Conservation (phyloP, 37 sponge, comb jelly and placozoan species). For the Axinella damicornis region DNA sequence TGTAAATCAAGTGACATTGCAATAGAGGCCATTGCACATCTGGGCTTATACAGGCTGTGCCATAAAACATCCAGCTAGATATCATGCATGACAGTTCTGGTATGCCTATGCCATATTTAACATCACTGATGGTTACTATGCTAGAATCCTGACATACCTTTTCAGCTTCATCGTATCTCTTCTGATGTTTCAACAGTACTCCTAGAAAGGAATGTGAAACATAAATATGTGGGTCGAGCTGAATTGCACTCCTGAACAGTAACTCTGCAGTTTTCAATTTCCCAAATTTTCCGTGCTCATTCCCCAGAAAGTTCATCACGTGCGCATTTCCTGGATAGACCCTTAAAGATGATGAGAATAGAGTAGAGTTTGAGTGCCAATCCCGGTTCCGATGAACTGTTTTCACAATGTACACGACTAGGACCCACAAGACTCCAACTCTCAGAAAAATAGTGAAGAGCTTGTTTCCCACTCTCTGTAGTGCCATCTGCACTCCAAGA, state of each 20-base stretch:
- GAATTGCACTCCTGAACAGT: slow-evolving; percentile 52
- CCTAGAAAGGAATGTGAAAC: slow-evolving; percentile 78
- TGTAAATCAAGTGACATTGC: too few relatives aligned
- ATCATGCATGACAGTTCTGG: too few relatives aligned
- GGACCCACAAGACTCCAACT: slow-evolving; percentile 9
- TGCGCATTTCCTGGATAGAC: slow-evolving; percentile 67
- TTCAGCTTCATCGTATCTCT: slow-evolving; percentile 58
- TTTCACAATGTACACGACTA: slow-evolving; percentile 51
- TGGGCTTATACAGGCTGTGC: too few relatives aligned
- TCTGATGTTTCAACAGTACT: slow-evolving; percentile 54
- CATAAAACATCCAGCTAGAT: too few relatives aligned
- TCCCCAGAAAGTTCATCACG: slow-evolving; percentile 72
- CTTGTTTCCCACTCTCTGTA: not conserved
- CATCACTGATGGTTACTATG: too few relatives aligned
- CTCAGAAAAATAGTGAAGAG: not conserved
- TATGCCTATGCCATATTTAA: too few relatives aligned
- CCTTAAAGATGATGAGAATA: slow-evolving; percentile 67
- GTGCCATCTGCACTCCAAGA: slow-evolving; percentile 7
- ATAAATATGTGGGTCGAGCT: slow-evolving; percentile 70
- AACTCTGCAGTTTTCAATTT: slow-evolving; percentile 57
- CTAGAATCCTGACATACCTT: slow-evolving; percentile 1
- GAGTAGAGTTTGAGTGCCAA: slow-evolving; percentile 63
- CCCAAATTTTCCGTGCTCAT: slow-evolving; percentile 59
- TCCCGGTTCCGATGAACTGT: slow-evolving; percentile 72
- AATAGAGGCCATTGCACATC: too few relatives aligned